Percentiles rank a stretch among this genome's conserved stretches.
These are phyloP conservation scores for Leptopilina myrica DNA, from an alignment of 2,888 invertebrate genomes.

Conservation along the genomic window DNA sequence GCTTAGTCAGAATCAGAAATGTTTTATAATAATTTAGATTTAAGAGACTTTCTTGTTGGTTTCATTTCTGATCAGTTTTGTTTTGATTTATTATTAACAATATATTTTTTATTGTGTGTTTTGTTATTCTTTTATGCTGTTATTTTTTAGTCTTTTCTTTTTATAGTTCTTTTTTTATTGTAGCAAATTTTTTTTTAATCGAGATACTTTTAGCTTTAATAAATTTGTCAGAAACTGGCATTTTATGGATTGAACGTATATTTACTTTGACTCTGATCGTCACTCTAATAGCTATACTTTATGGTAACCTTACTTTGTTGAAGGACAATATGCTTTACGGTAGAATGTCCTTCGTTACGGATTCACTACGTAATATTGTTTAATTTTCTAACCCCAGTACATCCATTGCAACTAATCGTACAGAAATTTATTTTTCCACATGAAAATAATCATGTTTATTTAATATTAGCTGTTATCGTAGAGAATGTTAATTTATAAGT, in stretches of 20 bases:
- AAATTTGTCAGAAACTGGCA: neutral
- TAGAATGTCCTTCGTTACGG: neutral
- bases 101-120: neutral
- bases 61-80: no score
- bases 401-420: neutral
- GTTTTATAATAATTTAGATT: no score
- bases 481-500: no score
- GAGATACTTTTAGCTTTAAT: neutral
- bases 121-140: neutral
- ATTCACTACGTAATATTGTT: slow-evolving; percentile 5
- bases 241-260: neutral
- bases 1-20: no score
- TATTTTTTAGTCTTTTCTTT: neutral
- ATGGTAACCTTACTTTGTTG: neutral
- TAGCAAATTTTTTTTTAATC: neutral
- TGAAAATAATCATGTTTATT: neutral
- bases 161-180: neutral
- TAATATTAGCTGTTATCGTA: no score
- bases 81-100: neutral
- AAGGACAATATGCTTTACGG: slow-evolving; percentile 1
- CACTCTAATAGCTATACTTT: slow-evolving; percentile 18
- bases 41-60: no score
- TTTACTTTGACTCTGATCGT: neutral
- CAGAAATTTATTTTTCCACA: neutral
- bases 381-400: slow-evolving; percentile 1